Evolutionary conservation across 2,113 vertebrate species (phyloP).

Genomic region (Nannospalax galili): DNA sequence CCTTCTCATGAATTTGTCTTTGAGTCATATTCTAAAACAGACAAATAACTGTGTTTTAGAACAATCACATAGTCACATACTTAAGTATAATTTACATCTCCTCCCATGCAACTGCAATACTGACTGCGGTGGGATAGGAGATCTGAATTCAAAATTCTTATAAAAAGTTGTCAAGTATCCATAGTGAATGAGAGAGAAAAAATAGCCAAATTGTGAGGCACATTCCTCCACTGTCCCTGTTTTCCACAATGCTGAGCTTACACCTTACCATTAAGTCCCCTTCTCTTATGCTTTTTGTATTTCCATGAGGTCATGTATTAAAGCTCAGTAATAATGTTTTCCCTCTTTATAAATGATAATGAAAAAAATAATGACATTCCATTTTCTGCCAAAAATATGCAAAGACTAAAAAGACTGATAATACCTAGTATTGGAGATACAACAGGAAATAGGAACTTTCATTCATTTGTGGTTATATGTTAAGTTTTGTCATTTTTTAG

Average conservation of each 20-base stretch:
- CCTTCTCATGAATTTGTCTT: neutral
- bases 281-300: neutral
- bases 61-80: constrained; percentile 12
- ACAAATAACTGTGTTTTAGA: constrained; percentile 62
- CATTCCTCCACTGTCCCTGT: neutral
- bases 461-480: neutral
- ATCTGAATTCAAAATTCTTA: neutral
- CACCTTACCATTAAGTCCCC: neutral
- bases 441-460: neutral
- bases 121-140: neutral
- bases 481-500: constrained; percentile 36
- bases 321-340: constrained; percentile 20
- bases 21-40: constrained; percentile 35
- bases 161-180: neutral
- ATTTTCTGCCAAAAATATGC: neutral
- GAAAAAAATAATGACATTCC: neutral
- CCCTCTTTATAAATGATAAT: constrained; percentile 24
- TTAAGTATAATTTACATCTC: constrained; percentile 38
- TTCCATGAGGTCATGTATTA: neutral
- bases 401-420: constrained; percentile 29
- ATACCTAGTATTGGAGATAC: neutral
- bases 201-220: neutral
- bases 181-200: constrained; percentile 7
- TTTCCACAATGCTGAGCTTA: neutral
- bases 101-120: neutral